phyloP scores from a whole-genome alignment of 2,113 vertebrate species.

The Misgurnus mizolepis region DNA sequence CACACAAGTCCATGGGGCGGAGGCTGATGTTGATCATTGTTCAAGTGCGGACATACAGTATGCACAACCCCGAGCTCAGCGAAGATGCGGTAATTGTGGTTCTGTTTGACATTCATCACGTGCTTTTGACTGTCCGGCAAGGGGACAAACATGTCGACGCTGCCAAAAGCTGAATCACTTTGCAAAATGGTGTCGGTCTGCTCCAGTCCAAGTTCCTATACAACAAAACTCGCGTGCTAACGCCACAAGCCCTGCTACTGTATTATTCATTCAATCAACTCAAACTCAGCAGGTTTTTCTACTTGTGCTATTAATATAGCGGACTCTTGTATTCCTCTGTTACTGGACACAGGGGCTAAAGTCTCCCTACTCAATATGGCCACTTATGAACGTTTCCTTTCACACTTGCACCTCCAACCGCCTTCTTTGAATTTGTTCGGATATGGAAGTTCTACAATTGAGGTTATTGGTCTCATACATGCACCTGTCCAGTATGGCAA shows the following conservation, averaged over 20 bases:
- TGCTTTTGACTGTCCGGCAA: too few species aligned
- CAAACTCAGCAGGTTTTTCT: background rate
- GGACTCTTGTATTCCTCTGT: slow-evolving; percentile 21
- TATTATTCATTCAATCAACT: background rate
- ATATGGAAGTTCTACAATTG: background rate
- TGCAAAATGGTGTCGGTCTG: background rate
- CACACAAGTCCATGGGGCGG: too few species aligned
- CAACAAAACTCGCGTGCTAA: too few species aligned
- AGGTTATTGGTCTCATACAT: background rate
- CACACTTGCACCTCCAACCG: background rate
- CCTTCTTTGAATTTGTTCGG: background rate
- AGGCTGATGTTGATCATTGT: too few species aligned
- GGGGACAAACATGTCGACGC: too few species aligned
- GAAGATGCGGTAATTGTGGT: too few species aligned
- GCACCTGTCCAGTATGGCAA: background rate
- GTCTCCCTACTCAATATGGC: slow-evolving; percentile 23
- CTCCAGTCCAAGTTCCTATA: background rate
- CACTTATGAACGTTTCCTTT: background rate
- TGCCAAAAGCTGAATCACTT: background rate
- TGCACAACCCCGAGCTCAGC: too few species aligned
- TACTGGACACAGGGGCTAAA: slow-evolving; percentile 37
- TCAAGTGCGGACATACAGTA: too few species aligned
- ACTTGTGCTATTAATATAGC: slow-evolving; percentile 14
- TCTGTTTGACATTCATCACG: too few species aligned
- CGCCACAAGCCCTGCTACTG: too few species aligned